Evolutionary conservation across 2,113 vertebrate species (phyloP).

Genomic region (Ctenodactylus gundi): DNA sequence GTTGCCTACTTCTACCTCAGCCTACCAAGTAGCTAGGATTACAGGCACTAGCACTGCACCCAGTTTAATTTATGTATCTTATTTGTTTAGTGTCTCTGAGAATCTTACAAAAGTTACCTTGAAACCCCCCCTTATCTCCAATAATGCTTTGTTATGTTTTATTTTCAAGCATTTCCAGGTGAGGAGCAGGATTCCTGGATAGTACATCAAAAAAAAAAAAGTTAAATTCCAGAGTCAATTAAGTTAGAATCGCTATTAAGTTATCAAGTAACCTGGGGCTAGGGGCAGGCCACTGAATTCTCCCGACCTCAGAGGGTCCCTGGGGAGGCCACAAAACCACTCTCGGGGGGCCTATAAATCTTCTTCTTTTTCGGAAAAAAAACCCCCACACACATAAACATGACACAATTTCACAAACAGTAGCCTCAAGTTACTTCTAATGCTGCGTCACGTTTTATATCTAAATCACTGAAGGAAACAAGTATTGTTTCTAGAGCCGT

Average conservation of each 20-base stretch:
- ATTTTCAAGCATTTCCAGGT: conserved; percentile 14
- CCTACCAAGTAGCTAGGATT: background rate
- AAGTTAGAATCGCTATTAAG: background rate
- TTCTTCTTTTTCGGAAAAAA: background rate
- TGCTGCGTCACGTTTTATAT: background rate
- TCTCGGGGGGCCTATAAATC: background rate
- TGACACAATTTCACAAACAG: background rate
- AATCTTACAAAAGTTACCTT: conserved; percentile 10
- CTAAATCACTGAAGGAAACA: background rate
- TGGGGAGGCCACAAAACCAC: background rate
- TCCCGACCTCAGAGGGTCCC: background rate
- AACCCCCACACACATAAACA: background rate
- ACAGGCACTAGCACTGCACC: background rate
- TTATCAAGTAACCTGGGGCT: background rate
- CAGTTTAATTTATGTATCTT: background rate
- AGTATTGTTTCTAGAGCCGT: background rate
- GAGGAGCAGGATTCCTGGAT: background rate
- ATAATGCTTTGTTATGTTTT: background rate
- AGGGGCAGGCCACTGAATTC: background rate
- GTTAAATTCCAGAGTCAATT: background rate
- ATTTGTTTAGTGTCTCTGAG: background rate
- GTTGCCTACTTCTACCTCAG: background rate
- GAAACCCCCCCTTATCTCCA: background rate
- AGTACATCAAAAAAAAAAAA: background rate
- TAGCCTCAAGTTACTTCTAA: background rate